These are phyloP conservation scores for Microctenopoma lineatum DNA, from an alignment of 2,797 vertebrate genomes.

Conservation along the genomic window DNA sequence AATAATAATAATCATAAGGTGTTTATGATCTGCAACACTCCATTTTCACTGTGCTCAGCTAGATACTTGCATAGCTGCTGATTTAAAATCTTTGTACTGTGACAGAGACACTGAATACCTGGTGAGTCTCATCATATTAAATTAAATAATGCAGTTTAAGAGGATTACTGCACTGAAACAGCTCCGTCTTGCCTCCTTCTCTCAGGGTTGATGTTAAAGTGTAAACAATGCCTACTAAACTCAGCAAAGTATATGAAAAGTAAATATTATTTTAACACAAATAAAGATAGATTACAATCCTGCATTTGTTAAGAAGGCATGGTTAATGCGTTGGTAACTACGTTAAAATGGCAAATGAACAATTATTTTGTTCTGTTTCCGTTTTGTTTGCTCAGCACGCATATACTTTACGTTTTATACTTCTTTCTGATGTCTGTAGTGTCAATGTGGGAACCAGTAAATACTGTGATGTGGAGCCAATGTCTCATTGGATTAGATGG, in stretches of 20 bases:
- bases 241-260: conserved; percentile 1
- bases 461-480: conserved; percentile 31
- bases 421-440: conserved; percentile 5
- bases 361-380: no score
- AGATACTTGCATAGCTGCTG: neutral
- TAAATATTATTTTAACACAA: neutral
- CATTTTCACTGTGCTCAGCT: neutral
- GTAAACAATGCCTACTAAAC: conserved; percentile 6
- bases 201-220: conserved; percentile 14
- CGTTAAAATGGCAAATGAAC: neutral
- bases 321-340: neutral
- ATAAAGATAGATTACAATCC: neutral
- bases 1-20: neutral
- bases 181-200: conserved; percentile 68
- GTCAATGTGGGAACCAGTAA: conserved; percentile 3
- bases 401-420: neutral
- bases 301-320: neutral
- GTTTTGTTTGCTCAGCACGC: neutral
- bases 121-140: conserved; percentile 46
- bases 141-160: conserved; percentile 81
- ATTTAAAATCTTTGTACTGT: conserved; percentile 25
- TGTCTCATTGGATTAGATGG: conserved; percentile 51
- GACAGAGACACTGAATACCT: conserved; percentile 14
- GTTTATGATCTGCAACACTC: neutral
- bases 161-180: conserved; percentile 81